Evolutionary conservation across 2,888 invertebrate genomes (phyloP).

Genomic region (Drosophila robusta): DNA sequence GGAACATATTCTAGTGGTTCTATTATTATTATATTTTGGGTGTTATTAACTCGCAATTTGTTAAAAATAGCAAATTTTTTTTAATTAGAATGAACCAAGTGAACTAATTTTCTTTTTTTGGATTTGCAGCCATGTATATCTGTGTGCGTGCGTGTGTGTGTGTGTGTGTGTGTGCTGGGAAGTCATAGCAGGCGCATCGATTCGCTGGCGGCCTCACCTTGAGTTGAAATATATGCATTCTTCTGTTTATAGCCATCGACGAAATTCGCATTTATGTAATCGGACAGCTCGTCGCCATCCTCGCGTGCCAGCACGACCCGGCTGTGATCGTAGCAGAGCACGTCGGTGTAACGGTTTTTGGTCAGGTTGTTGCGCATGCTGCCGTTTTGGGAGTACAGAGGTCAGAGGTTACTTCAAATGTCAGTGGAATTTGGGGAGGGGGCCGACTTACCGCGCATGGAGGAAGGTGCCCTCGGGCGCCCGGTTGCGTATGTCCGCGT

Average conservation of each 20-base stretch:
- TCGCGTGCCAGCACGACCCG: conserved; percentile 93
- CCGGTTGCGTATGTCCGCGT: conserved; percentile 93
- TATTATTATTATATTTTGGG: too few species aligned
- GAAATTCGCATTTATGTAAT: conserved; percentile 99
- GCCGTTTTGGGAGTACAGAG: too few species aligned
- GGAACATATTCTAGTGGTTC: too few species aligned
- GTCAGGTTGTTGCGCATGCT: conserved; percentile 90
- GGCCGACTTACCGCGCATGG: conserved; percentile 89
- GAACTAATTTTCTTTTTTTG: too few species aligned
- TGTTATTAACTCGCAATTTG: too few species aligned
- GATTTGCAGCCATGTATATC: too few species aligned
- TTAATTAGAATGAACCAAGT: too few species aligned
- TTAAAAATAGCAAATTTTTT: too few species aligned
- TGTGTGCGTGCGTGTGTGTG: neutral
- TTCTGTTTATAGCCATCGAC: conserved; percentile 99
- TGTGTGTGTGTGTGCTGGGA: conserved; percentile 9
- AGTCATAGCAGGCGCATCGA: conserved; percentile 28
- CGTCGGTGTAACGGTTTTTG: conserved; percentile 97
- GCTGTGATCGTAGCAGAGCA: conserved; percentile 97
- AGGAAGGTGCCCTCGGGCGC: conserved; percentile 95
- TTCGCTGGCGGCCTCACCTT: conserved; percentile 88
- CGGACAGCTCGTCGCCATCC: conserved; percentile 90
- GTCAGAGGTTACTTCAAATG: too few species aligned
- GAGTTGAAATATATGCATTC: conserved; percentile 98
- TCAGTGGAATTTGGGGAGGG: neutral